Base-by-base conservation (phyloP, 2,797 vertebrate genomes). In the Arctocebus calabarensis region DNA sequence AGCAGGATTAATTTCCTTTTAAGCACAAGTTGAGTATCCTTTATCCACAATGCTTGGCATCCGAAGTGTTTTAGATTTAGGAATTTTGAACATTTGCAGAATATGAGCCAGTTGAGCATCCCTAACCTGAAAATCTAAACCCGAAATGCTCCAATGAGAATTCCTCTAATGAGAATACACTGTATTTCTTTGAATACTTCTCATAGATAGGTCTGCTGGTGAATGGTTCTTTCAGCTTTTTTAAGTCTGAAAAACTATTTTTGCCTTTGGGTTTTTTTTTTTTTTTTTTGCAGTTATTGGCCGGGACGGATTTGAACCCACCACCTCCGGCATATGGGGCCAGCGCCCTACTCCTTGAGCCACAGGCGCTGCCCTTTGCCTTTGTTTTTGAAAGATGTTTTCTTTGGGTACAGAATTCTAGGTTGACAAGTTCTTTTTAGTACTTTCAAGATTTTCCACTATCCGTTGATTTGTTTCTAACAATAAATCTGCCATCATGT, bases 351-450 rank as follows among this genome's bases (percentile, higher is more conserved):
- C 45, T 45, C 45, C 45, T 45, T 45, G 45, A 45, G 45, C 9
- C 45, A 45, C 8, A 45, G 45, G 45, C 10, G 45, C 45, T 10
- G 8, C 45, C 25, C 32, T 70, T 70, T 68, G 61, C 40, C 45
- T 91, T 91, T 91, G 8, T 91, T 91, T 91, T 74, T 74, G 57
- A 40, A 91, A 84, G 43, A 74, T 7, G 74, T 66, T 83, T 88
- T 55, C 59, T 68, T 17, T 34, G 59, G 29, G 59, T n/a, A 9
- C 12, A 55, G 45, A 75, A 40, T 23, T 84, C 45, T 66, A 55
- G 57, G 34, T 14, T 40, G 27, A 55, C 34, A 77, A 32, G 32
- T 62, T 64, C 14, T 43, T 74, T 84, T 27, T 25, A 37, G 55
- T 79, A 79, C 23, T 79, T 81, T 27, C 37, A 59, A 40, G 10